Percentiles rank a stretch among this genome's conserved stretches.
Evolutionary conservation across 2,113 vertebrate genomes (phyloP).

Genomic region (Pavo muticus): DNA sequence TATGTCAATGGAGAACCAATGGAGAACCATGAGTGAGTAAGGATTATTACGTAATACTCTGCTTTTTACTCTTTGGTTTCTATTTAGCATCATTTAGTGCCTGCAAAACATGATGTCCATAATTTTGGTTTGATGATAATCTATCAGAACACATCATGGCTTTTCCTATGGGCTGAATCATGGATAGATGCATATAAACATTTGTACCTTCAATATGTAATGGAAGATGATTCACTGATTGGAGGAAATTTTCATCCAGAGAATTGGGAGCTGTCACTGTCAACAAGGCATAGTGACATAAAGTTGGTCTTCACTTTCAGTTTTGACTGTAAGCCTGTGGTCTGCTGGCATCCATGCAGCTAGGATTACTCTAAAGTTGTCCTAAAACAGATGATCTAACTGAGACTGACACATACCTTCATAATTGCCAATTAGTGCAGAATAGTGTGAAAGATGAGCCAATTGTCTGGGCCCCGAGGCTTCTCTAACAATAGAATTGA

Average conservation of each 20-base stretch:
- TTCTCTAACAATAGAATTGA: constrained; percentile 5
- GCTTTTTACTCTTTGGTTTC: neutral
- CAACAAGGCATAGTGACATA: neutral
- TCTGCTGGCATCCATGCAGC: neutral
- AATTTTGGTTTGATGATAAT: neutral
- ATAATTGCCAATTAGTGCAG: constrained; percentile 1
- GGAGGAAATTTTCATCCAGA: neutral
- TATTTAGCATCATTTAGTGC: neutral
- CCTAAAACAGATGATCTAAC: neutral
- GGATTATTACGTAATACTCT: neutral
- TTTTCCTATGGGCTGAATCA: neutral
- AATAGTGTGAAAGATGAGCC: neutral
- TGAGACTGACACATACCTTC: neutral
- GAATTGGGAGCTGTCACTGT: neutral
- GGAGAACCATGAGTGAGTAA: neutral
- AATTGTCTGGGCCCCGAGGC: neutral
- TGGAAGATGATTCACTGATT: neutral
- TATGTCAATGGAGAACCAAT: neutral
- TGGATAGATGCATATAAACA: neutral
- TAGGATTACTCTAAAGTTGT: neutral
- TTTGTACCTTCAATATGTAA: neutral
- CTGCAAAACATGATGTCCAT: neutral
- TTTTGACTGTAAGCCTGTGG: neutral
- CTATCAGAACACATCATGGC: neutral
- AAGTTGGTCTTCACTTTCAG: neutral